A percentile compares a stretch with the other conserved stretches of the same genome.
Conservation (phyloP, 2,797 vertebrate species). For the Fratercula arctica region DNA sequence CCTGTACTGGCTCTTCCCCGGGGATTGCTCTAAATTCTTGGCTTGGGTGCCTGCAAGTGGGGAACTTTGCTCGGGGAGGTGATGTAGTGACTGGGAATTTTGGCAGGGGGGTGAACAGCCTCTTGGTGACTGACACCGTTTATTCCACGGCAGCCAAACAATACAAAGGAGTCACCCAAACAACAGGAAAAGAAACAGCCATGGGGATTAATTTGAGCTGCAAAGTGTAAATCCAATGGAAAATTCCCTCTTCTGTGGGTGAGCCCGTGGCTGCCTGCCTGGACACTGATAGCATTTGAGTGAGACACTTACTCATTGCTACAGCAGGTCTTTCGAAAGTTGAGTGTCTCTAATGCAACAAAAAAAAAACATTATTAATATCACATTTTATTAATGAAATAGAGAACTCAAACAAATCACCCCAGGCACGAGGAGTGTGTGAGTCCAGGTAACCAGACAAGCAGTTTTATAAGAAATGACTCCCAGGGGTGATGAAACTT, state of each 20-base stretch:
- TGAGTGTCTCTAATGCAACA: not conserved
- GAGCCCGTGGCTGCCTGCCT: not conserved
- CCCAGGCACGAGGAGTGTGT: not conserved
- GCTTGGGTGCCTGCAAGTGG: not conserved
- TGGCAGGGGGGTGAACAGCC: not conserved
- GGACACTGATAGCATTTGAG: not conserved
- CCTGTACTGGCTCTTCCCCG: not conserved
- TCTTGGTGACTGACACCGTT: not conserved
- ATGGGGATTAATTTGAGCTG: not conserved
- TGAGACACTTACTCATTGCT: not conserved
- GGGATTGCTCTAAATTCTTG: not conserved
- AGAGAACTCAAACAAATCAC: not conserved
- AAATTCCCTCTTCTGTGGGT: not conserved
- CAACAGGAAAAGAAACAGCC: not conserved
- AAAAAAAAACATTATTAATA: not conserved
- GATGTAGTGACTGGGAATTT: not conserved
- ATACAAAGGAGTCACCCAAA: not conserved
- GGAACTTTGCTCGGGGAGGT: not conserved
- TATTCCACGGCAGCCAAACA: not conserved
- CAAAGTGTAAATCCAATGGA: not conserved
- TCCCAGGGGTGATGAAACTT: not conserved
- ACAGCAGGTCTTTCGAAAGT: not conserved
- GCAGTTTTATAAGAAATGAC: not conserved
- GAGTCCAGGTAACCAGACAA: not conserved
- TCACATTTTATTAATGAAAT: not conserved